These are phyloP conservation scores for Megastigmus dorsalis DNA, from an alignment of 2,888 invertebrate genomes.

Conservation along the genomic window DNA sequence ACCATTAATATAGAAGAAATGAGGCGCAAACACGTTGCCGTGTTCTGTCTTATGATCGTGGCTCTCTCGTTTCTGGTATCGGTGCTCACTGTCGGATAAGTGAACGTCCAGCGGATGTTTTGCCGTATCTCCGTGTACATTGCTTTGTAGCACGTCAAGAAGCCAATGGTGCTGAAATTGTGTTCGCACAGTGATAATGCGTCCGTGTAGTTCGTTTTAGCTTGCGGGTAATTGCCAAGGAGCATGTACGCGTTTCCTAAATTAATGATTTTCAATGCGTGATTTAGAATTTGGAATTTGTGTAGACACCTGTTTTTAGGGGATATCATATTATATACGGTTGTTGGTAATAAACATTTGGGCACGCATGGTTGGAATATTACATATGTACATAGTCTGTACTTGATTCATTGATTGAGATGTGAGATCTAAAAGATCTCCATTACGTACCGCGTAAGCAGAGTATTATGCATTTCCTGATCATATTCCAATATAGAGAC, in stretches of 20 bases:
- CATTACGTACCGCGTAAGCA: slow-evolving; percentile 55
- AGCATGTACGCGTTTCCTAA: slow-evolving; percentile 61
- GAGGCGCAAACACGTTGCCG: slow-evolving; percentile 56
- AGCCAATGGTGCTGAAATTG: neutral
- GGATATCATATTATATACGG: too few relatives aligned
- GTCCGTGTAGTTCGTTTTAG: slow-evolving; percentile 56
- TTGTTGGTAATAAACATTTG: too few relatives aligned
- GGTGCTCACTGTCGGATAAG: neutral
- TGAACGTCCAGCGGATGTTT: slow-evolving; percentile 38
- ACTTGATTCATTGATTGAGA: too few relatives aligned
- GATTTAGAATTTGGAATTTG: too few relatives aligned
- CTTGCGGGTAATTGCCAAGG: slow-evolving; percentile 59
- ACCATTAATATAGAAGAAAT: slow-evolving; percentile 58
- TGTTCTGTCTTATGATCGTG: slow-evolving; percentile 37
- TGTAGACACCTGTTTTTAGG: too few relatives aligned
- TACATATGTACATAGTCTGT: too few relatives aligned
- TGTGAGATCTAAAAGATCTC: too few relatives aligned
- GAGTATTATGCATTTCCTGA: slow-evolving; percentile 53
- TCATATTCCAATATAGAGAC: slow-evolving; percentile 4
- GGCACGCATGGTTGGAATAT: too few relatives aligned
- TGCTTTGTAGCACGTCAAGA: slow-evolving; percentile 42
- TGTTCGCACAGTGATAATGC: slow-evolving; percentile 51
- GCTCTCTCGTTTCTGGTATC: neutral
- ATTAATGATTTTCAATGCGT: too few relatives aligned
- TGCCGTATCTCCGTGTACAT: slow-evolving; percentile 48